phyloP scores from a whole-genome alignment of 2,888 invertebrate species.

The Venustoraphidia nigricollis region DNA sequence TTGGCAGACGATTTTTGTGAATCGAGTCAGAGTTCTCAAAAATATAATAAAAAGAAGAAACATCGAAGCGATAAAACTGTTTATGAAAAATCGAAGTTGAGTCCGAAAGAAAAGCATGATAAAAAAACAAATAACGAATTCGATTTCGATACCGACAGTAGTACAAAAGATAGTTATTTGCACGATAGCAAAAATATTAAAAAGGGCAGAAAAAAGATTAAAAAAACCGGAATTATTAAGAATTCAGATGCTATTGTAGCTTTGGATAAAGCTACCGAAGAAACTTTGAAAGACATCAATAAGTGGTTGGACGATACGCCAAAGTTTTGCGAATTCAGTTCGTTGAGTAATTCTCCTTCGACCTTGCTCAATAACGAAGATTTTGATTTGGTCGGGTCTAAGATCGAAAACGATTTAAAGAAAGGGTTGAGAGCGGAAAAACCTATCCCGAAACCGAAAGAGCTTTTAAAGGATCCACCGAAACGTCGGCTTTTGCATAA shows the following conservation, averaged over 20 bases:
- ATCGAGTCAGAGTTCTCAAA: constrained; percentile 14
- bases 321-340: constrained; percentile 56
- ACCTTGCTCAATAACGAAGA: constrained; percentile 49
- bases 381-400: constrained; percentile 29
- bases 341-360: constrained; percentile 62
- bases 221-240: constrained; percentile 22
- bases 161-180: constrained; percentile 19
- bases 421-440: constrained; percentile 20
- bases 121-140: constrained; percentile 9
- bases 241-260: constrained; percentile 41
- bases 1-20: constrained; percentile 7
- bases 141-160: constrained; percentile 21
- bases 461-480: constrained; percentile 21
- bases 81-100: constrained; percentile 15
- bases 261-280: constrained; percentile 53
- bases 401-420: constrained; percentile 24
- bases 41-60: constrained; percentile 8
- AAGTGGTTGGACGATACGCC: constrained; percentile 81
- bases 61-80: constrained; percentile 14
- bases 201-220: constrained; percentile 17
- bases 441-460: constrained; percentile 24
- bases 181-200: constrained; percentile 14
- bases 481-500: constrained; percentile 27
- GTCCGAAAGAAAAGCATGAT: constrained; percentile 12
- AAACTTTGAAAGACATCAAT: constrained; percentile 73